Evolutionary conservation across 2,113 vertebrate genomes (phyloP), one percentile per base, ranked within the genome.

Genomic region (Microcebus lehilahytsara): DNA sequence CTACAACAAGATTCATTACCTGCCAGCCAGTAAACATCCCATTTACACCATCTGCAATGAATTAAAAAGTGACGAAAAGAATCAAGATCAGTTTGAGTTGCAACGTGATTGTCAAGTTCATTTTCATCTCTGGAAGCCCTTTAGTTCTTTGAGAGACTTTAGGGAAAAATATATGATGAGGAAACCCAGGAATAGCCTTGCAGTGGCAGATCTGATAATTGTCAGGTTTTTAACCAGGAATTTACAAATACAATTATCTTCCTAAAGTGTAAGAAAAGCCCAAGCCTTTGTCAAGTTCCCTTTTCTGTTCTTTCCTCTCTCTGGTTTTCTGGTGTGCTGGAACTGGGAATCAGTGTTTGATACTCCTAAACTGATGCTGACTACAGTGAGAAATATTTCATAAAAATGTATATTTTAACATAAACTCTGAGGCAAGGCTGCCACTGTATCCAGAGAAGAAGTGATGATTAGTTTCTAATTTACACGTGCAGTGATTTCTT

Each of bases 11-110:
- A 94, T 96, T 98, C 98, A 98, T 99, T 98, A 98, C 98, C 98
- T 98, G 98, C 96, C 98, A 98, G 97, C 98, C 98, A 98, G 98
- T 98, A 98, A 98, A 98, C 98, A 98, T 98, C 98, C 98, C 98
- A 97, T 98, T 98, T 97, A 97, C 96, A 97, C 98, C 98, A 98
- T 99, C 98, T 99, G 98, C 98, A 96, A 90, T 98, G 98, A 99
- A 98, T 99, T 99, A 98, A 98, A 98, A 98, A 98, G 97, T 98
- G 98, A 98, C 97, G 96, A 98, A 96, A 97, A 98, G 98, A 98
- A 98, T 99, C 98, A 98, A 96, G 83, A 98, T 98, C 98, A 97
- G 97, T 98, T 98, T 98, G 98, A 97, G 93, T 97, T 97, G 96
- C 96, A 98, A 93, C 91, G 91, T 98, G 97, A 98, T 98, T 98